Evolutionary conservation across 2,888 invertebrate genomes (phyloP).

Genomic region (Aphidius colemani): DNA sequence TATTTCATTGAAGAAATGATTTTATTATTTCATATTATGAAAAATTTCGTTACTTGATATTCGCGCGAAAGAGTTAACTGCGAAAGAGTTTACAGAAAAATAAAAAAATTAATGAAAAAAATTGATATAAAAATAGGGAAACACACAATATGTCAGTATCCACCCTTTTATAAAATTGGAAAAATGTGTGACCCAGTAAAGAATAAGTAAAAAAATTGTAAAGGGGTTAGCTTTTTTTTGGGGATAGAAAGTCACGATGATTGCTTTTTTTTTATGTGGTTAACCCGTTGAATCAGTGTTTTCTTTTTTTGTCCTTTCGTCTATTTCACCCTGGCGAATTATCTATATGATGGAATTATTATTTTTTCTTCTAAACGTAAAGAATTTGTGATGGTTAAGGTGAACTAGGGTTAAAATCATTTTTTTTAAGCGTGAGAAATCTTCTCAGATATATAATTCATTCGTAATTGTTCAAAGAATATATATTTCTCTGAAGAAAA

Average conservation of each 20-base stretch:
- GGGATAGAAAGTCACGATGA: not conserved
- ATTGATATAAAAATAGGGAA: not conserved
- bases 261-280: constrained; percentile 52
- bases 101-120: not conserved
- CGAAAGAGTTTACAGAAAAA: constrained; percentile 1
- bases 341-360: constrained; percentile 6
- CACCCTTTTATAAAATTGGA: constrained; percentile 1
- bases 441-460: constrained; percentile 52
- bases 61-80: constrained; percentile 24
- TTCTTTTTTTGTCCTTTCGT: constrained; percentile 32
- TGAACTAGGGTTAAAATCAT: not conserved
- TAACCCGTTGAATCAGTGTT: constrained; percentile 44
- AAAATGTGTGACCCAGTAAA: not conserved
- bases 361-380: not conserved
- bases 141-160: too few relatives aligned
- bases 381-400: constrained; percentile 7
- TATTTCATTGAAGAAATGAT: too few relatives aligned
- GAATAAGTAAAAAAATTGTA: not conserved
- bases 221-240: constrained; percentile 11
- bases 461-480: constrained; percentile 45
- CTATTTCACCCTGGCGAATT: constrained; percentile 23
- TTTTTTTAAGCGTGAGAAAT: not conserved
- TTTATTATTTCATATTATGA: not conserved
- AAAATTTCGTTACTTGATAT: constrained; percentile 24
- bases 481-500: constrained; percentile 16